A percentile compares a stretch with the other conserved stretches of the same genome.
These are phyloP conservation scores for Anoura caudifer DNA, from an alignment of 2,113 vertebrate species.

Conservation along the genomic window DNA sequence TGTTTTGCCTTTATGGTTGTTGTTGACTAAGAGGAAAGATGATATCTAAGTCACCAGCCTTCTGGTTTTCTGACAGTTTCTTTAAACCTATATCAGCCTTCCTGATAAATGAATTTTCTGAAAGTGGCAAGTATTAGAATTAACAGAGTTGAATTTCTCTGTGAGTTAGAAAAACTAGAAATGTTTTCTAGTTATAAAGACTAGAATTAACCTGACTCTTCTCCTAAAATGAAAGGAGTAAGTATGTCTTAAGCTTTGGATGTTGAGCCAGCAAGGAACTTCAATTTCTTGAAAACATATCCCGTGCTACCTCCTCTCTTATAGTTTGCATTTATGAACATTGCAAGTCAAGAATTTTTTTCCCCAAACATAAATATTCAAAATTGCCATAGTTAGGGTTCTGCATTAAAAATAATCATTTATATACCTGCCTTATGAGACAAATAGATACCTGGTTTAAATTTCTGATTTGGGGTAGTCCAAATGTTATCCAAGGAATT, in stretches of 20 bases:
- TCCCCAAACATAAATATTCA: neutral
- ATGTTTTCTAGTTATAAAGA: neutral
- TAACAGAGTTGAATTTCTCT: constrained; percentile 15
- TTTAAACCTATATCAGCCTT: neutral
- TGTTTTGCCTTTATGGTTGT: neutral
- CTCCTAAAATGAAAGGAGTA: constrained; percentile 1
- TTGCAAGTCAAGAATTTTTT: neutral
- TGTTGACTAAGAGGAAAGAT: neutral
- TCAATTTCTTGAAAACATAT: neutral
- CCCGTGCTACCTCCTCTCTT: neutral
- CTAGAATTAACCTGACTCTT: neutral
- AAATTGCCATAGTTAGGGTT: constrained; percentile 2
- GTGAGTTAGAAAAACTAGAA: neutral
- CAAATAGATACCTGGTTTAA: neutral
- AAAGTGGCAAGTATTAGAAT: neutral
- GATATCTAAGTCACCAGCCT: neutral
- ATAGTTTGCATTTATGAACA: neutral
- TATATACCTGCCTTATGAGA: neutral
- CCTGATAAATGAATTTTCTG: neutral
- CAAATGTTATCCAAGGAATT: neutral
- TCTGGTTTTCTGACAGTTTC: neutral
- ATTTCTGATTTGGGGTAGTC: neutral
- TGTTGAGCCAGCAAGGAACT: neutral
- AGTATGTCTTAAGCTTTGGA: neutral
- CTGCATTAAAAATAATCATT: neutral